Evolutionary conservation across 2,888 invertebrate genomes (phyloP), one percentile per base, ranked within the genome.

Genomic region (Atherix ibis): DNA sequence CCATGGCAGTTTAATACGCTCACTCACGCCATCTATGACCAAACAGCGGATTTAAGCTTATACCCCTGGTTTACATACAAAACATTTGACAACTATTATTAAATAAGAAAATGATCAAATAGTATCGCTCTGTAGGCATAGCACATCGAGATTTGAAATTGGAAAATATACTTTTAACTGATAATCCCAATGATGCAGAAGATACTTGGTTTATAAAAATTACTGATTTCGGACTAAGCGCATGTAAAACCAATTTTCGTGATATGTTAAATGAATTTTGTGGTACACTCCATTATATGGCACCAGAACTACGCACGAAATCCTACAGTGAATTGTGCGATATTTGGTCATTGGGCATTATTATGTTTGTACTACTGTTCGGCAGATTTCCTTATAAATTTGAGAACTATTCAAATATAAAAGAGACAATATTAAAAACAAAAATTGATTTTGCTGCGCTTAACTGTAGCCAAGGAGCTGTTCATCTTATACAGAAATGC

Each of bases 101-200:
- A n/a, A n/a, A n/a, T n/a, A n/a, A n/a, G n/a, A n/a, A n/a, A n/a
- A n/a, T n/a, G n/a, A n/a, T n/a, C n/a, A n/a, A n/a, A n/a, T n/a
- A n/a, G n/a, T n/a, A 22, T 28, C 10, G 28, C 28, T n/a, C n/a
- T n/a, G n/a, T n/a, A n/a, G n/a, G 31, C 6, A 32, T 38, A 9
- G 38, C 30, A 6, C 38, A 38, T 18, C 31, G 38, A 13, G 38
- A 38, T 32, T 17, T 38, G 12, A 38, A 38, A 30, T 14, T 38
- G 6, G 35, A 35, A 18, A 38, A 38, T 35, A 35, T 38, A 16
- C 18, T 38, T 15, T 18, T 38, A 4, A 31, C 27, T n/a, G 25
- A 27, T 3, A 38, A 34, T 29, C 35, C 34, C 1, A 6, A 16
- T 3, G 27, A 35, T 32, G 18, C 24, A 29, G 10, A 24, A 3